Conservation (phyloP, 2,888 invertebrate species). For the Aelia acuminata region DNA sequence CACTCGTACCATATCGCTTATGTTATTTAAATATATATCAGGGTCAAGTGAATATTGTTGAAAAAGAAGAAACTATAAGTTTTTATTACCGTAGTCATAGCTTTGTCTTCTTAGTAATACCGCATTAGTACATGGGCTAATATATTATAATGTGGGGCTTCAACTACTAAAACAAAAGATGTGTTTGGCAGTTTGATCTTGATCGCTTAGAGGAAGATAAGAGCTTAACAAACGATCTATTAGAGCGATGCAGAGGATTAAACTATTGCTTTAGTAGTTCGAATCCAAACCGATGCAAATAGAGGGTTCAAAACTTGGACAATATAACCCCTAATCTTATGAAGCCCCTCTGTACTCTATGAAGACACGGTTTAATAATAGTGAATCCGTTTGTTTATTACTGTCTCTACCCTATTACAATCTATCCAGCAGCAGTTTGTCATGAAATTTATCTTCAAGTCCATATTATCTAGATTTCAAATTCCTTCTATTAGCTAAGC, state of each 20-base stretch:
- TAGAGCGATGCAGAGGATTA: not conserved
- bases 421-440: not conserved
- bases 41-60: no score
- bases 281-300: constrained; percentile 19
- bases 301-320: constrained; percentile 19
- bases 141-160: not conserved
- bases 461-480: not conserved
- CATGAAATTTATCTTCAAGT: not conserved
- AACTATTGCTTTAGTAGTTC: constrained; percentile 25
- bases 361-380: constrained; percentile 26
- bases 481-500: not conserved
- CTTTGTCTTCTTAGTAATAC: not conserved
- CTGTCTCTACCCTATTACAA: not conserved
- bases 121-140: not conserved
- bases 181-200: constrained; percentile 1
- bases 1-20: no score
- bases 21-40: no score
- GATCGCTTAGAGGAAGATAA: not conserved
- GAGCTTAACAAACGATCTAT: constrained; percentile 20
- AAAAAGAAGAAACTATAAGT: no score
- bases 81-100: no score
- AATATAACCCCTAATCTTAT: constrained; percentile 20
- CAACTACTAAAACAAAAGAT: not conserved
- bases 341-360: not conserved
- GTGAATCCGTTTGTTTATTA: constrained; percentile 9